These are phyloP conservation scores for Drosophila nigrodunni DNA, from an alignment of 1,140 invertebrate species.

Conservation along the genomic window DNA sequence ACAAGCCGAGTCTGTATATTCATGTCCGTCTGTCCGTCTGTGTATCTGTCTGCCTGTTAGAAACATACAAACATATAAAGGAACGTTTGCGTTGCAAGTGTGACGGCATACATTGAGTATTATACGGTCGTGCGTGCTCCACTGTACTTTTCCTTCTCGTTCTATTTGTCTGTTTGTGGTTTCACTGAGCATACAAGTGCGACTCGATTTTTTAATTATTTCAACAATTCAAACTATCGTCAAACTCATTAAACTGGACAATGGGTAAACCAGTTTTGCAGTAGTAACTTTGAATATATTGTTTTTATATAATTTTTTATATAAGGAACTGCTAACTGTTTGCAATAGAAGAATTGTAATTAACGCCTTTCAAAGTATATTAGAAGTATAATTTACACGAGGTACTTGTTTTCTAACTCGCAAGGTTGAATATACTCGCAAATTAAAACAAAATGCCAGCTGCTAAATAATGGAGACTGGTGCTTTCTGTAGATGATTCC, in stretches of 20 bases:
- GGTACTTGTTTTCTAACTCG: slow-evolving; percentile 16
- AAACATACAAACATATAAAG: no score
- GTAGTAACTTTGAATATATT: no score
- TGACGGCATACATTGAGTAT: no score
- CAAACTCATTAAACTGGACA: not conserved
- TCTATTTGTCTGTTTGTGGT: slow-evolving; percentile 15
- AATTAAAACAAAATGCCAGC: slow-evolving; percentile 38
- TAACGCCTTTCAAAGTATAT: slow-evolving; percentile 41
- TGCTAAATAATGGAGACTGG: slow-evolving; percentile 67
- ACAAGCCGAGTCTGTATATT: no score
- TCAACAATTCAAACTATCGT: not conserved
- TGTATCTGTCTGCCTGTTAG: no score
- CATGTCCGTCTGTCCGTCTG: no score
- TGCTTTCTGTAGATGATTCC: slow-evolving; percentile 29
- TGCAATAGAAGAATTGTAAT: slow-evolving; percentile 43
- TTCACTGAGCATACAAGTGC: slow-evolving; percentile 29
- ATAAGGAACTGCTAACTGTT: not conserved
- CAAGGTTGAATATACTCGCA: slow-evolving; percentile 45
- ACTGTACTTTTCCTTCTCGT: not conserved
- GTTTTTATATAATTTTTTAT: not conserved
- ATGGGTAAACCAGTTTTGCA: slow-evolving; percentile 33
- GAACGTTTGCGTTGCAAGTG: no score
- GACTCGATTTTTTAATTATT: slow-evolving; percentile 11
- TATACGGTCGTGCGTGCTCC: no score
- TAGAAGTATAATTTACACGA: slow-evolving; percentile 50